Percentiles rank a stretch among this genome's conserved stretches.
These are phyloP conservation scores for Drosophila navojoa DNA, from an alignment of 1,140 invertebrate genomes.

Conservation along the genomic window DNA sequence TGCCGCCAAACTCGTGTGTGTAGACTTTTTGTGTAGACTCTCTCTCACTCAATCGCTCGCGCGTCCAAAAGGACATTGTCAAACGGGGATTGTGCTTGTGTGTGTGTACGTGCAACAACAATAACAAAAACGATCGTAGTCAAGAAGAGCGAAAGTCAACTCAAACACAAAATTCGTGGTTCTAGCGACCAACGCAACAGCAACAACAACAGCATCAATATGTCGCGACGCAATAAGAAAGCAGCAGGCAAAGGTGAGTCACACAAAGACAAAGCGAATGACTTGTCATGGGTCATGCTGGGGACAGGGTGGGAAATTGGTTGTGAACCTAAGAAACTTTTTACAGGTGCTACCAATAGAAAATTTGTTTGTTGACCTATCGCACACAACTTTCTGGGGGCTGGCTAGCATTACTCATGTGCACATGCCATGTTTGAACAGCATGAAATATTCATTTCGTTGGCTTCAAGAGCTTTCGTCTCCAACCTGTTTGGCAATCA, in stretches of 20 bases:
- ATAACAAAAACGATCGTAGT: slow-evolving; percentile 14
- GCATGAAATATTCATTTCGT: slow-evolving; percentile 37
- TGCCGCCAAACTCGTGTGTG: slow-evolving; percentile 50
- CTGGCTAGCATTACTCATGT: slow-evolving; percentile 58
- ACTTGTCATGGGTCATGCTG: slow-evolving; percentile 3
- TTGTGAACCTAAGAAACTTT: slow-evolving; percentile 14
- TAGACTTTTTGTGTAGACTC: slow-evolving; percentile 44
- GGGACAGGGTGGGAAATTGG: slow-evolving; percentile 2
- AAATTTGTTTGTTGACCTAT: slow-evolving; percentile 23
- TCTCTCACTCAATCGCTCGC: slow-evolving; percentile 7
- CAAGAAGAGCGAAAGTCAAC: slow-evolving; percentile 18
- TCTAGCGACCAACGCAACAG: slow-evolving; percentile 40
- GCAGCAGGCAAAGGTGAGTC: slow-evolving; percentile 79
- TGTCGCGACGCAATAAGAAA: slow-evolving; percentile 82
- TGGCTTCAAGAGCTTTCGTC: slow-evolving; percentile 57
- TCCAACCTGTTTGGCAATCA: slow-evolving; percentile 75
- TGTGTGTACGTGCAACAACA: not conserved
- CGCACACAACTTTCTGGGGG: not conserved
- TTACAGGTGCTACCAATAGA: slow-evolving; percentile 24
- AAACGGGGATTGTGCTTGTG: slow-evolving; percentile 8
- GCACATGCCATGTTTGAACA: slow-evolving; percentile 16
- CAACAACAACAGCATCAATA: slow-evolving; percentile 57
- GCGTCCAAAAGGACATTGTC: slow-evolving; percentile 40
- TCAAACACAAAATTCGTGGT: slow-evolving; percentile 49
- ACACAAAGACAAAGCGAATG: slow-evolving; percentile 27